Conservation (phyloP, 2,113 vertebrate genomes). For the Myotis davidii region DNA sequence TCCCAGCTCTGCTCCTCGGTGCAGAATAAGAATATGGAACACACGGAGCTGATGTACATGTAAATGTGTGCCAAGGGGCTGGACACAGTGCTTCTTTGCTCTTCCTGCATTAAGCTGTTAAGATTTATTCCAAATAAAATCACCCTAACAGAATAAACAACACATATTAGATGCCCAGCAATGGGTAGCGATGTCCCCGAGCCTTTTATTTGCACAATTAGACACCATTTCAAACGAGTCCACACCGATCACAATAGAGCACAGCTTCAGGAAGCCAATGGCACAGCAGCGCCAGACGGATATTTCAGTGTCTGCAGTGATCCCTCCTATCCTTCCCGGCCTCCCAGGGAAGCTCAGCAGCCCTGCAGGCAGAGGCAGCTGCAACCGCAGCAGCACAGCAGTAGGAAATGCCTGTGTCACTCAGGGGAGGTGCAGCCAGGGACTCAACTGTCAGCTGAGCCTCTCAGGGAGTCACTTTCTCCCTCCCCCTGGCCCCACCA, state of each 20-base stretch:
- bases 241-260: not conserved
- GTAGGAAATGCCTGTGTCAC: not conserved
- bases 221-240: not conserved
- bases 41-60: accelerated
- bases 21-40: not conserved
- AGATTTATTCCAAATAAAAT: not conserved
- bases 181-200: not conserved
- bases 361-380: not conserved
- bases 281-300: no score
- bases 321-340: not conserved
- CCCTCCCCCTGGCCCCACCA: not conserved
- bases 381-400: not conserved
- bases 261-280: not conserved
- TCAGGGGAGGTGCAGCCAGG: not conserved
- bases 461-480: not conserved
- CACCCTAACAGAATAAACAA: not conserved
- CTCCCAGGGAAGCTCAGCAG: not conserved
- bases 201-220: not conserved
- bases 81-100: accelerated
- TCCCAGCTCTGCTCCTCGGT: not conserved
- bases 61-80: not conserved
- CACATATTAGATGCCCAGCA: not conserved
- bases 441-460: not conserved
- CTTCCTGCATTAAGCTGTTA: not conserved
- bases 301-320: not conserved